Percentiles rank a stretch among this genome's conserved stretches.
These are phyloP conservation scores for Pygocentrus nattereri DNA, from an alignment of 2,797 vertebrate genomes.

Conservation along the genomic window DNA sequence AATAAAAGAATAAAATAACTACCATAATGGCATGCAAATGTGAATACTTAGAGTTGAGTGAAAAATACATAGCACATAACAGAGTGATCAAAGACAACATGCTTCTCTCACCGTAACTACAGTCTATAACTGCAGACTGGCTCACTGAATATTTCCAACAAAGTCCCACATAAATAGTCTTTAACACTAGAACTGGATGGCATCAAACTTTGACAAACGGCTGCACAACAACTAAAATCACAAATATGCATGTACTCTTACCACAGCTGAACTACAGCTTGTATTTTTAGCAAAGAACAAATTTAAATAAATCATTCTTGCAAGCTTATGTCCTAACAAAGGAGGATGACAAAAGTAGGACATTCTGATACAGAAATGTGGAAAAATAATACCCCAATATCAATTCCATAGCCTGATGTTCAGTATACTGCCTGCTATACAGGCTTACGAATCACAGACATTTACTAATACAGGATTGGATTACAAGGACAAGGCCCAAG, in stretches of 20 bases:
- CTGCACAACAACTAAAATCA: neutral
- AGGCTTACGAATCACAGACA: neutral
- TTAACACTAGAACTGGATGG: neutral
- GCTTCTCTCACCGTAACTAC: too few species aligned
- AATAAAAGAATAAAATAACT: neutral
- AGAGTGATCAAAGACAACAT: neutral
- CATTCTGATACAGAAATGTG: neutral
- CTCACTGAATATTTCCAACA: constrained; percentile 3
- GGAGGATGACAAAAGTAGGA: neutral
- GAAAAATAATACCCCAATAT: neutral
- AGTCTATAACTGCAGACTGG: neutral
- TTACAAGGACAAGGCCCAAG: too few species aligned
- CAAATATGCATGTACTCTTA: neutral
- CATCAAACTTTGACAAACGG: neutral
- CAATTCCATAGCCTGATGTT: neutral
- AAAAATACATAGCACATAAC: neutral
- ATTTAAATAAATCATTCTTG: constrained; percentile 15
- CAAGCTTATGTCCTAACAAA: neutral
- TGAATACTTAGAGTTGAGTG: neutral
- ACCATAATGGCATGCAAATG: neutral
- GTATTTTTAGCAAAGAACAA: neutral
- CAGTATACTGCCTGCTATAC: too few species aligned
- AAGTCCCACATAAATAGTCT: constrained; percentile 5
- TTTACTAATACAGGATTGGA: neutral
- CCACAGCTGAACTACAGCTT: neutral